These are phyloP conservation scores for Cottus gobio DNA, from an alignment of 2,113 vertebrate species.

Conservation along the genomic window DNA sequence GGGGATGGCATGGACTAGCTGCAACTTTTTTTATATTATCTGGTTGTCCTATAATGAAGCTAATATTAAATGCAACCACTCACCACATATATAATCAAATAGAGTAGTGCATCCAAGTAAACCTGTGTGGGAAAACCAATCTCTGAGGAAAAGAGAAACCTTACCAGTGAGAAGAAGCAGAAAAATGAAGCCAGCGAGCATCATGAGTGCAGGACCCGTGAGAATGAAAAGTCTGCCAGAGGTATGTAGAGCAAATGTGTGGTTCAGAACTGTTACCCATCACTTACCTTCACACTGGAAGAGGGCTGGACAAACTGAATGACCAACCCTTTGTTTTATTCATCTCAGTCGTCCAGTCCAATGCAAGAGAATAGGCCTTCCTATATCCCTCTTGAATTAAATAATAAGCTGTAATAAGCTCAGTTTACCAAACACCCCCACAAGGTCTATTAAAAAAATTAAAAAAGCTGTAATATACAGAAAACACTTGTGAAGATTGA, in stretches of 20 bases:
- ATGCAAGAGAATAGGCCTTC: too few relatives aligned
- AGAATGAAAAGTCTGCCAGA: neutral
- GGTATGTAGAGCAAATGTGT: neutral
- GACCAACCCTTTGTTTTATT: neutral
- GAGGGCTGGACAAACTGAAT: neutral
- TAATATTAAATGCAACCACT: conserved; percentile 14
- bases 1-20: neutral
- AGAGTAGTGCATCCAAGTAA: conserved; percentile 40
- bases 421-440: too few relatives aligned
- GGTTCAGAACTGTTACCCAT: neutral
- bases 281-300: neutral
- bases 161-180: conserved; percentile 33
- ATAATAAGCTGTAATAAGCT: too few relatives aligned
- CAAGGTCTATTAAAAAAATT: too few relatives aligned
- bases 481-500: too few relatives aligned
- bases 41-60: neutral
- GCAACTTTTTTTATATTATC: too few relatives aligned
- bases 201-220: neutral
- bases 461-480: too few relatives aligned
- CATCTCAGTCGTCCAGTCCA: too few relatives aligned
- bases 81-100: conserved; percentile 72
- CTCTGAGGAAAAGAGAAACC: neutral
- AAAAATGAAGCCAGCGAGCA: neutral
- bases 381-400: too few relatives aligned
- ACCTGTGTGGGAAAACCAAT: too few relatives aligned